phyloP scores from a whole-genome alignment of 2,113 vertebrate genomes.

The Crotalus viridis region DNA sequence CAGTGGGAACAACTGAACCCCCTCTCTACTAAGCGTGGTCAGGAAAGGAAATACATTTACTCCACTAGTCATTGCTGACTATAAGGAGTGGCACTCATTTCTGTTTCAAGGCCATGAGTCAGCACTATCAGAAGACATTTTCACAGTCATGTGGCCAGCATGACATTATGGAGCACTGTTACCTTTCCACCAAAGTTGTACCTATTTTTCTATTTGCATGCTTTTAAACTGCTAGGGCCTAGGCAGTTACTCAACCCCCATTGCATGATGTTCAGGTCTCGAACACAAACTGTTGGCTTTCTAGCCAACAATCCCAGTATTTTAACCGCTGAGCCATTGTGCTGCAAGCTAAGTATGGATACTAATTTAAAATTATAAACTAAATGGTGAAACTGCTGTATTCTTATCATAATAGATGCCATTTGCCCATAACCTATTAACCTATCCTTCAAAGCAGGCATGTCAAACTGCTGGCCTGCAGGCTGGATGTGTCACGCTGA shows the following conservation, averaged over 20 bases:
- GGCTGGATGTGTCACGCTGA: accelerated
- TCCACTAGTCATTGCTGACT: too few species aligned
- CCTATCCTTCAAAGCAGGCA: slow-evolving; percentile 41
- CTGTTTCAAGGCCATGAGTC: not conserved
- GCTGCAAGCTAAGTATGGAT: not conserved
- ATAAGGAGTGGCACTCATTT: too few species aligned
- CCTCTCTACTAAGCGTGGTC: not conserved
- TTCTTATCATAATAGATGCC: slow-evolving; percentile 40
- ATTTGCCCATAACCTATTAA: not conserved
- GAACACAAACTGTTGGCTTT: not conserved
- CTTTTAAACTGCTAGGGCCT: not conserved
- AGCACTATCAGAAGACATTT: not conserved
- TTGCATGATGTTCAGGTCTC: not conserved
- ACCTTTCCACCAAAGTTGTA: not conserved
- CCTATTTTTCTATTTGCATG: not conserved
- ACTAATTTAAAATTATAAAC: slow-evolving; percentile 34
- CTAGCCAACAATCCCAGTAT: not conserved
- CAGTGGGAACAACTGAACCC: not conserved
- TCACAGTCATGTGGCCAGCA: not conserved
- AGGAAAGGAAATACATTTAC: too few species aligned
- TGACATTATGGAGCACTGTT: not conserved
- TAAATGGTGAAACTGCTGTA: slow-evolving; percentile 46
- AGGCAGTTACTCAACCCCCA: not conserved
- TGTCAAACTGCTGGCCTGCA: not conserved
- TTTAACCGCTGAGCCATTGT: not conserved